These are phyloP conservation scores for Stratiolaelaps scimitus DNA, from an alignment of 1,140 invertebrate genomes.

Conservation along the genomic window DNA sequence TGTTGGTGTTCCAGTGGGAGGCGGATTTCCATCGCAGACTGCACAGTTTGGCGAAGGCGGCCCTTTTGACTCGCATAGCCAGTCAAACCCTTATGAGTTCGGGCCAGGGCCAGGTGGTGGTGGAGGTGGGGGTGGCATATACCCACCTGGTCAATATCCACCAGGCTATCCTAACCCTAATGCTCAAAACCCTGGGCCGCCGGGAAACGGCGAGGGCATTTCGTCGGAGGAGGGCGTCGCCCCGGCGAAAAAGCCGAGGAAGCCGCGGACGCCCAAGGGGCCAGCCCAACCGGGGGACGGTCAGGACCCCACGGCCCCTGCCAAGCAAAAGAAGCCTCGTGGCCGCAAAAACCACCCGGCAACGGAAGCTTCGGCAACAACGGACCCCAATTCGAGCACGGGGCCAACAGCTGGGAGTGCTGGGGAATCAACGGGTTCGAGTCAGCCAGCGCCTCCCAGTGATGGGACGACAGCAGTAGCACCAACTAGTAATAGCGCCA, in stretches of 20 bases:
- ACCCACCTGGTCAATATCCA: slow-evolving; percentile 26
- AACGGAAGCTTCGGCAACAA: slow-evolving; percentile 26
- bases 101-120: slow-evolving; percentile 19
- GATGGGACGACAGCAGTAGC: not conserved
- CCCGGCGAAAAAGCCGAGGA: slow-evolving; percentile 29
- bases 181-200: slow-evolving; percentile 15
- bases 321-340: slow-evolving; percentile 28
- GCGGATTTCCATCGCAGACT: not conserved
- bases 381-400: slow-evolving; percentile 27
- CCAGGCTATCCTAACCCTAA: slow-evolving; percentile 24
- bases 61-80: slow-evolving; percentile 13
- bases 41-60: too few species aligned
- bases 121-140: not conserved
- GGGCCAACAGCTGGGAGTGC: slow-evolving; percentile 23
- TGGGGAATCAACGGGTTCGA: slow-evolving; percentile 28
- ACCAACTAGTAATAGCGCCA: not conserved
- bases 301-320: slow-evolving; percentile 28
- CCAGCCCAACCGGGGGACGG: slow-evolving; percentile 29
- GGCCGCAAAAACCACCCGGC: slow-evolving; percentile 25
- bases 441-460: slow-evolving; percentile 26
- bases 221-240: slow-evolving; percentile 28
- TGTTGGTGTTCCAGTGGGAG: not conserved
- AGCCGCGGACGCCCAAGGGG: slow-evolving; percentile 29
- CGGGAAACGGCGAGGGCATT: slow-evolving; percentile 28
- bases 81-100: slow-evolving; percentile 27